A percentile compares a stretch with the other conserved stretches of the same genome.
Evolutionary conservation across 2,797 vertebrate species (phyloP).

Genomic region (Rhyacichthys aspro): DNA sequence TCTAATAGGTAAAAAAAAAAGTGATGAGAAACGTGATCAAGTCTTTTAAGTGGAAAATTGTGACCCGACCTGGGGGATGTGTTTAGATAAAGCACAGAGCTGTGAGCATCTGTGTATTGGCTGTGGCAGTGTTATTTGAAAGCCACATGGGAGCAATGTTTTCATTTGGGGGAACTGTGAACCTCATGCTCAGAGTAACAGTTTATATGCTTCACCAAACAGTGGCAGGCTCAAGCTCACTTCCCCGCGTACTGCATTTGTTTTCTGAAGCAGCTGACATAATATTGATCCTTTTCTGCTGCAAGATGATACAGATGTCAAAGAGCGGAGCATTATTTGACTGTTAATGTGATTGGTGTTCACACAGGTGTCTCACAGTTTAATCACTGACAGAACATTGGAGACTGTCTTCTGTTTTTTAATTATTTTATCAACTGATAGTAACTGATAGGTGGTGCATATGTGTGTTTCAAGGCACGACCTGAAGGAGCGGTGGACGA

Average conservation of each 20-base stretch:
- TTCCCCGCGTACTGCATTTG: not conserved
- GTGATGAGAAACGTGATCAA: not conserved
- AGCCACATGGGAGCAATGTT: slow-evolving; percentile 37
- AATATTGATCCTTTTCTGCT: slow-evolving; percentile 39
- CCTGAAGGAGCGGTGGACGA: not conserved
- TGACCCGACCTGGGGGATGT: slow-evolving; percentile 42
- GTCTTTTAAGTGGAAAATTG: slow-evolving; percentile 35
- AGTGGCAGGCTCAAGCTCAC: not conserved
- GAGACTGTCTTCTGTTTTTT: slow-evolving; percentile 13
- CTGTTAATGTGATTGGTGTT: slow-evolving; percentile 37
- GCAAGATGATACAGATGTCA: slow-evolving; percentile 36
- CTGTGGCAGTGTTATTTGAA: slow-evolving; percentile 28
- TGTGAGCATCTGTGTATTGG: slow-evolving; percentile 15
- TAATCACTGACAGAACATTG: slow-evolving; percentile 36
- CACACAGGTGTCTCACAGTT: slow-evolving; percentile 14
- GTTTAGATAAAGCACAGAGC: slow-evolving; percentile 25
- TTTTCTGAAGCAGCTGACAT: slow-evolving; percentile 11
- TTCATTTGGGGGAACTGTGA: slow-evolving; percentile 22
- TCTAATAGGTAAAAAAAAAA: slow-evolving; percentile 9
- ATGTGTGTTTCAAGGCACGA: slow-evolving; percentile 23
- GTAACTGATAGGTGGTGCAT: slow-evolving; percentile 27
- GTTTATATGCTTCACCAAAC: slow-evolving; percentile 43
- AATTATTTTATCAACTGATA: slow-evolving; percentile 14
- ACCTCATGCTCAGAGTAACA: slow-evolving; percentile 12
- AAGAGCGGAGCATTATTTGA: not conserved